These are phyloP conservation scores for Narcine bancroftii DNA, from an alignment of 2,113 vertebrate species.

Conservation along the genomic window DNA sequence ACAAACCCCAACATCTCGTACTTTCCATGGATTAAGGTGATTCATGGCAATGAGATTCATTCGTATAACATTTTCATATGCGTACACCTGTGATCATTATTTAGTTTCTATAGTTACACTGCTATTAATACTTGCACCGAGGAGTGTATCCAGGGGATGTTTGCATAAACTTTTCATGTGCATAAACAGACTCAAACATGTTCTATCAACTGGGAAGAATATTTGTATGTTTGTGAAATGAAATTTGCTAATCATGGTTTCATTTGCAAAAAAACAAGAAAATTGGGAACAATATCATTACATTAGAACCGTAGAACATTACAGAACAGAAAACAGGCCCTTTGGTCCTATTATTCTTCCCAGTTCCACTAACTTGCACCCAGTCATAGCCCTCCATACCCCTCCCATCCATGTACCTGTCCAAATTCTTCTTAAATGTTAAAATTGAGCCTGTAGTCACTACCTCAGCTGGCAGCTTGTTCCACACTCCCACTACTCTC, in stretches of 20 bases:
- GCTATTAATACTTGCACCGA: not conserved
- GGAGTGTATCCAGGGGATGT: not conserved
- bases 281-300: not conserved
- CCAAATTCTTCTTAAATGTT: too few species aligned
- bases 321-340: too few species aligned
- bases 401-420: too few species aligned
- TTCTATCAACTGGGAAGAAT: not conserved
- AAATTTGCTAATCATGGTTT: not conserved
- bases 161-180: not conserved
- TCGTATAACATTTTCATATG: too few species aligned
- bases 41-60: not conserved
- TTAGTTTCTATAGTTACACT: slow-evolving; percentile 19
- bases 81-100: not conserved
- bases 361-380: too few species aligned
- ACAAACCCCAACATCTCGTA: too few species aligned
- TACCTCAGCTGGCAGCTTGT: too few species aligned
- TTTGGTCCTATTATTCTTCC: too few species aligned
- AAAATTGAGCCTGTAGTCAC: too few species aligned
- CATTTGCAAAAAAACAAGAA: not conserved
- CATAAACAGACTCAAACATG: not conserved
- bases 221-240: not conserved
- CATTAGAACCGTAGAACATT: too few species aligned
- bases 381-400: too few species aligned
- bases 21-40: not conserved
- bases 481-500: too few species aligned